Evolutionary conservation across 2,113 vertebrate genomes (phyloP).

Genomic region (Chionis minor): DNA sequence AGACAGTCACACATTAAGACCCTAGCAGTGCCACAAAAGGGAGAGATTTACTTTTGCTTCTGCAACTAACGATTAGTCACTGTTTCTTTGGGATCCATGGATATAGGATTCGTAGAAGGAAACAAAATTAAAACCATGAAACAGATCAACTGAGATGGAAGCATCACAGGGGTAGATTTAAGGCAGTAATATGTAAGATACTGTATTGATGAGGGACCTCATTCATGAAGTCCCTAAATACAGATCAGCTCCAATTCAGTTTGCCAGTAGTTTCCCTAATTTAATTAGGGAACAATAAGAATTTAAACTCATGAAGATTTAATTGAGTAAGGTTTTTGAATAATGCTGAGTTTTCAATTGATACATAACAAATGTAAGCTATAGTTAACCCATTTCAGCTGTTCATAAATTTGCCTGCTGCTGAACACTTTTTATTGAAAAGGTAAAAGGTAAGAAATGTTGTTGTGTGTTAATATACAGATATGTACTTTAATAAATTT

Average conservation of each 20-base stretch:
- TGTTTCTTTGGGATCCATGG: background rate
- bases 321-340: conserved; percentile 58
- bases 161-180: background rate
- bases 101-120: background rate
- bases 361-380: conserved; percentile 53
- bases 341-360: conserved; percentile 62
- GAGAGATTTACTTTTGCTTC: background rate
- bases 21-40: background rate
- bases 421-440: background rate
- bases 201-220: background rate
- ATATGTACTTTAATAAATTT: background rate
- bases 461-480: background rate
- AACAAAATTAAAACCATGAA: background rate
- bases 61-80: background rate
- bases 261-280: conserved; percentile 37
- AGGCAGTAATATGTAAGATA: background rate
- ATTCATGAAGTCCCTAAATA: conserved; percentile 27
- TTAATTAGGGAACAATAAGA: conserved; percentile 52
- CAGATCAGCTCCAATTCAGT: background rate
- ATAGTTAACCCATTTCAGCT: conserved; percentile 65
- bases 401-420: background rate
- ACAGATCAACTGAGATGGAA: background rate
- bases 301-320: conserved; percentile 54
- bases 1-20: background rate
- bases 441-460: background rate